Evolutionary conservation across 2,888 invertebrate species (phyloP).

Genomic region (Ptilodon capucinus): DNA sequence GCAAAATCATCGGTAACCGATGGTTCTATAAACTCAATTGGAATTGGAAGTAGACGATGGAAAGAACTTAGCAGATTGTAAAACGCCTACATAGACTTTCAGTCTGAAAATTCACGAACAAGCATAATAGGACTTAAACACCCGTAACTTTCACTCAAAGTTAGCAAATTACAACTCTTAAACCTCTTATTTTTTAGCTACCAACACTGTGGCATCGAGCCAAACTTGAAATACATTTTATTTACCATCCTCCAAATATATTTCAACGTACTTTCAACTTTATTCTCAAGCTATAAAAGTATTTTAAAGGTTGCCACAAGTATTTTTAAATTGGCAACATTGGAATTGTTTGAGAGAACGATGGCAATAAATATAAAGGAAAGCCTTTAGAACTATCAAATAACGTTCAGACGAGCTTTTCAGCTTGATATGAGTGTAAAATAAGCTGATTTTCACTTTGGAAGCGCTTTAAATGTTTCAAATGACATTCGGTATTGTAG

Average conservation of each 20-base stretch:
- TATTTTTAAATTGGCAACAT: conserved; percentile 39
- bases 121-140: background rate
- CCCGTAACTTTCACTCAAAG: conserved; percentile 26
- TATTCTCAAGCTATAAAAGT: conserved; percentile 34
- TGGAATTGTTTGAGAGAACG: conserved; percentile 70
- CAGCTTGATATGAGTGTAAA: conserved; percentile 12
- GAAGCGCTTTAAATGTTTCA: conserved; percentile 1
- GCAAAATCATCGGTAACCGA: no score
- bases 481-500: background rate
- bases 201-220: conserved; percentile 65
- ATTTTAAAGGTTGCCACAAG: conserved; percentile 17
- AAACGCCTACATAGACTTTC: no score
- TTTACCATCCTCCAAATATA: conserved; percentile 12
- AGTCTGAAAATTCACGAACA: no score
- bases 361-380: conserved; percentile 71
- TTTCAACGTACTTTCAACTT: conserved; percentile 28
- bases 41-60: no score
- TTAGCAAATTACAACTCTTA: conserved; percentile 58
- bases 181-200: conserved; percentile 67
- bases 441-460: conserved; percentile 14
- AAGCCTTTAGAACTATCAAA: conserved; percentile 61
- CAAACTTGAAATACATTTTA: conserved; percentile 48
- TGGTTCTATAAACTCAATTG: no score
- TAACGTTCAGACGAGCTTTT: conserved; percentile 19
- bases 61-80: no score